These are phyloP conservation scores for Suncus etruscus DNA, from an alignment of 2,113 vertebrate genomes.

Conservation along the genomic window DNA sequence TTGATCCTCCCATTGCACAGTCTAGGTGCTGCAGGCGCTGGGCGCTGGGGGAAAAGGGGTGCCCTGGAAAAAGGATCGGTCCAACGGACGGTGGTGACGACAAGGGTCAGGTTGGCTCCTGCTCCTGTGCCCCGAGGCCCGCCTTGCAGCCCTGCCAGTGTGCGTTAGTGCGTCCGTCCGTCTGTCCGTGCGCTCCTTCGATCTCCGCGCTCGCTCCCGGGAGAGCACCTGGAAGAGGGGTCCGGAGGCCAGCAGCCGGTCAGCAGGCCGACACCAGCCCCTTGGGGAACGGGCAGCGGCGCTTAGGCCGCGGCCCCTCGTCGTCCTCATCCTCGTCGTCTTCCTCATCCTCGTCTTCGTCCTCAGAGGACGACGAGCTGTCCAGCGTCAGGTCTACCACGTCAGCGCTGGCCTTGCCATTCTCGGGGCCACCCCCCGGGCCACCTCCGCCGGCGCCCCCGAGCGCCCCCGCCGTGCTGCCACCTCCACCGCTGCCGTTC, in stretches of 20 bases:
- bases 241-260: conserved; percentile 82
- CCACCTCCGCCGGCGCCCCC: neutral
- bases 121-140: conserved; percentile 55
- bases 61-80: conserved; percentile 48
- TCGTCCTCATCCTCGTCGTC: conserved; percentile 95
- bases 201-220: no score
- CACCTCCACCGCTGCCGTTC: conserved; percentile 70
- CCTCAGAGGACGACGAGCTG: conserved; percentile 94
- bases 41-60: conserved; percentile 80
- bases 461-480: rapidly evolving
- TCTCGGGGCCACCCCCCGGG: conserved; percentile 77
- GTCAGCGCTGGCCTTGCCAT: conserved; percentile 90
- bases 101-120: conserved; percentile 69
- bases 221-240: conserved; percentile 88
- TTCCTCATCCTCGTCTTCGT: conserved; percentile 93
- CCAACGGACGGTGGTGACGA: conserved; percentile 32
- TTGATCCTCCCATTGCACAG: conserved; percentile 79
- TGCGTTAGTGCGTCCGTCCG: neutral
- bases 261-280: conserved; percentile 98
- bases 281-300: conserved; percentile 96
- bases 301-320: conserved; percentile 93
- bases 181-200: no score
- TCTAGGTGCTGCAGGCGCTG: conserved; percentile 82
- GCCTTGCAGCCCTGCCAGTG: no score
- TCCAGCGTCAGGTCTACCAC: conserved; percentile 99